A percentile compares a stretch with the other conserved stretches of the same genome.
These are phyloP conservation scores for Thamnophis sirtalis DNA, from an alignment of 2,113 vertebrate species.

Conservation along the genomic window DNA sequence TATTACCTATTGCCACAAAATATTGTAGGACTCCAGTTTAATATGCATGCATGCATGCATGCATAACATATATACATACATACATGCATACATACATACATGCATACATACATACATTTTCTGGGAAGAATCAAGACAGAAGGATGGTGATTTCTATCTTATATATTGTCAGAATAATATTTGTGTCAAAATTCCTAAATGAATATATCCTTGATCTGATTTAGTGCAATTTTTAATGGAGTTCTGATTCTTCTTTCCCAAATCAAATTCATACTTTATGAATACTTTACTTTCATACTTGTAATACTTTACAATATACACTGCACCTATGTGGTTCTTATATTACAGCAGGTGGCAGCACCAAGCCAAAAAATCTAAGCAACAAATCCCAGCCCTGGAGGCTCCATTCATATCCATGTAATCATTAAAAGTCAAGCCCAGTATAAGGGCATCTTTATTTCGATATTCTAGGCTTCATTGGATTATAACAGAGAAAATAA, in stretches of 20 bases:
- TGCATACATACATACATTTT: background rate
- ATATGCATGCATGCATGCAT: too few species aligned
- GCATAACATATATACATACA: too few species aligned
- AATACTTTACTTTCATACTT: too few species aligned
- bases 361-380: background rate
- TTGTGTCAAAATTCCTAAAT: background rate
- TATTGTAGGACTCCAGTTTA: background rate
- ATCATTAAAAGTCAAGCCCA: background rate
- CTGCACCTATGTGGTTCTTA: background rate
- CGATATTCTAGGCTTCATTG: background rate
- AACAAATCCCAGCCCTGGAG: background rate
- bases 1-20: background rate
- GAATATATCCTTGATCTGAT: background rate
- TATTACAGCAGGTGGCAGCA: background rate
- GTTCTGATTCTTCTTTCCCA: background rate
- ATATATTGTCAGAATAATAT: background rate
- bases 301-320: background rate
- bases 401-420: background rate
- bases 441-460: background rate
- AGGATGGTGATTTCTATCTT: background rate
- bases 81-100: too few species aligned
- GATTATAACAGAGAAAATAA: background rate
- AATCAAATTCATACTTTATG: background rate
- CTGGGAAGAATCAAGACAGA: background rate
- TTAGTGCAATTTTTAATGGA: background rate